Evolutionary conservation across 2,797 vertebrate species (phyloP), one percentile per base, ranked within the genome.

Genomic region (Eurystomus glaucurus): DNA sequence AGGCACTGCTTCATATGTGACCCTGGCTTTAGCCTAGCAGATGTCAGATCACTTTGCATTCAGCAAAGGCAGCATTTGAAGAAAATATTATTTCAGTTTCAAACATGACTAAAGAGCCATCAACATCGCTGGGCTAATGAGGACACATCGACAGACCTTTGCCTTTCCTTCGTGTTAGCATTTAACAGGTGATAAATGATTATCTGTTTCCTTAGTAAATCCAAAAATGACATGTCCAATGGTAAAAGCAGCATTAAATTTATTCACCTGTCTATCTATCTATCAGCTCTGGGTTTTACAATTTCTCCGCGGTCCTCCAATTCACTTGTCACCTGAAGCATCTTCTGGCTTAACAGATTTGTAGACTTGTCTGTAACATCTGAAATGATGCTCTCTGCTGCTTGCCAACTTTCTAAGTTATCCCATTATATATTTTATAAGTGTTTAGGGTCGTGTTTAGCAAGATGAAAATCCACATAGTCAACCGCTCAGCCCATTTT

Each of bases 1-100:
- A 89, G 51, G 85, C 62, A 64, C 69, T 7, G 60, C 82, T 96
- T 96, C 90, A 41, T 93, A 85, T 81, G 61, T 91, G 95, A 97
- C 96, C 95, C 88, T 81, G 88, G 65, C 82, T 84, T 57, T 70
- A 96, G 92, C 91, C 91, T 97, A 96, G 93, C 91, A 97, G 93
- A 97, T 95, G 93, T 96, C 94, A 88, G 77, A 79, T 94, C 70
- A 48, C 91, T 96, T 93, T 96, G 62, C 50, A 35, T 88, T 96
- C 96, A 97, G 94, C 94, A 96, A 90, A 92, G 37, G 62, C 88
- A 93, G 28, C n/a, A 11, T 91, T 88, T 1, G 86, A 90, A 88
- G 89, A 93, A 97, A 97, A 97, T 94, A 97, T 93, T 97, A 90
- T 95, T 96, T 91, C 91, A 85, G 83, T 95, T 96, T 96, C 79